A percentile compares a stretch with the other conserved stretches of the same genome.
These are phyloP conservation scores for Thereuonema tuberculata DNA, from an alignment of 1,140 invertebrate genomes.

Conservation along the genomic window DNA sequence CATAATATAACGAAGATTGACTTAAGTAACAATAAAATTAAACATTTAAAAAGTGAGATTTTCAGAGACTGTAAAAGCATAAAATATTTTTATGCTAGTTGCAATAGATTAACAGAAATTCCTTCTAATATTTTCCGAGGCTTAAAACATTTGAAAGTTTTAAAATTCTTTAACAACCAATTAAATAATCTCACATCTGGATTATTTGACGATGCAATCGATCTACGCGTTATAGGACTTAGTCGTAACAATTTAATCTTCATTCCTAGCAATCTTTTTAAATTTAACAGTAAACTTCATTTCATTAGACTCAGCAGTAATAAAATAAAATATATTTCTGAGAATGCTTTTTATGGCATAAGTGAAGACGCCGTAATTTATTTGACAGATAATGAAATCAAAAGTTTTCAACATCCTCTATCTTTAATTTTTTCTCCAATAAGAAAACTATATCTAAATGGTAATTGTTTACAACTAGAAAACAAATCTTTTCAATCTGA, in stretches of 20 bases:
- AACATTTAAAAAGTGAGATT: not conserved
- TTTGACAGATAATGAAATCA: not conserved
- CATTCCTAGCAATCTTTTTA: not conserved
- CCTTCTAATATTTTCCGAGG: not conserved
- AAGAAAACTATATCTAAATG: not conserved
- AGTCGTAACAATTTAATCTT: not conserved
- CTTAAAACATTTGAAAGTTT: not conserved
- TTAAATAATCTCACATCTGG: not conserved
- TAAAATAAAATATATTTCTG: not conserved
- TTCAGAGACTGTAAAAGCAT: not conserved
- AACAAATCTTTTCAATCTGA: not conserved
- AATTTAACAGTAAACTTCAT: not conserved
- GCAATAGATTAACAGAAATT: not conserved
- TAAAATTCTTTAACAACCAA: not conserved
- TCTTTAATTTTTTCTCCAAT: not conserved
- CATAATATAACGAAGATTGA: not conserved
- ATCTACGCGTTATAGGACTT: not conserved
- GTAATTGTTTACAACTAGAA: not conserved
- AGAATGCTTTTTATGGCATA: not conserved
- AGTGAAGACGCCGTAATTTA: not conserved
- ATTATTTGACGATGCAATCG: not conserved
- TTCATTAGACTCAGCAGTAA: not conserved
- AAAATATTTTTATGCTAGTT: not conserved
- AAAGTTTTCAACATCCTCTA: not conserved
- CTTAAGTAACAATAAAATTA: not conserved